Evolutionary conservation across 2,113 vertebrate species (phyloP), one percentile per base, ranked within the genome.

Genomic region (Chitala chitala): DNA sequence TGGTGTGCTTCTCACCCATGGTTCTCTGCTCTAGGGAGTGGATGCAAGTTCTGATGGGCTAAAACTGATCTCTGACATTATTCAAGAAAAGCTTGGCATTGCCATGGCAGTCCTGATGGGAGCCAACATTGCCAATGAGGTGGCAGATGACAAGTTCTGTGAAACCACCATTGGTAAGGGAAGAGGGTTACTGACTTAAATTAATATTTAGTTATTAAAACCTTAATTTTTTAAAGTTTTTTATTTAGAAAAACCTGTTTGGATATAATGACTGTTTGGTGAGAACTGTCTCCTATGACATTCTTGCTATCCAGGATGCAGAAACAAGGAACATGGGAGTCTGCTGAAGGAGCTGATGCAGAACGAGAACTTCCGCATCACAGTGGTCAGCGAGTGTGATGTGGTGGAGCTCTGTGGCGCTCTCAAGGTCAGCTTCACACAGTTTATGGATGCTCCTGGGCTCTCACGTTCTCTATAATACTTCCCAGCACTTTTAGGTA

Each of bases 351-450:
- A 97, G 10, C 89, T 99, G 76, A 94, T 99, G 92, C 95, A 99
- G 86, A 97, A 96, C 0, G 88, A 78, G 1, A 94, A 97, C 74
- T 99, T 99, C 79, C 86, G 96, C 0, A 92, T 98, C 69, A 94
- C 93, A 0, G 95, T 99, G 66, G 97, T 99, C 4, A 85, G 90
- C 73, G 97, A 99, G 31, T 89, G 89, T 0, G 94, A 98, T 17
- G 96, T 97, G 0, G 97, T 98, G 4, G 97, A 99, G 87, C 92
- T 98, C 84, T 99, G 97, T 13, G 97, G 97, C 33, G 96, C 97
- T 4, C 90, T 99, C 77, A 99, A 99, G 94, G 97, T 98, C 79
- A 82, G 74, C 5, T 3, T 4, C 26, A 26, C 58, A 36, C 26
- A n/a, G n/a, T n/a, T n/a, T n/a, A n/a, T n/a, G n/a, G n/a, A n/a